phyloP scores from a whole-genome alignment of 1,140 invertebrate genomes.

The Pomacea maculata region DNA sequence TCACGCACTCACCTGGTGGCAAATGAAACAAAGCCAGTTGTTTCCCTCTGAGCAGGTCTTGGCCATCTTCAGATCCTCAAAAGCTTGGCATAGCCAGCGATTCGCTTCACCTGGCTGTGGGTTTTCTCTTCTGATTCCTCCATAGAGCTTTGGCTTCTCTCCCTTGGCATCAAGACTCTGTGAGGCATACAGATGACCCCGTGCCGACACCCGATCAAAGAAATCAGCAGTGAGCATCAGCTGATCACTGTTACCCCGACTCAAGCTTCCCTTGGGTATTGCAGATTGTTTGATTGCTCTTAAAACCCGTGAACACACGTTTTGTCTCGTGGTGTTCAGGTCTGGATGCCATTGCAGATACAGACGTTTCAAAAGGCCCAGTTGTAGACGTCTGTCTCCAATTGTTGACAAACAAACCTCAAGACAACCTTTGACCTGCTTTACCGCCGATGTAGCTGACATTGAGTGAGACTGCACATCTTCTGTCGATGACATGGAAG shows the following conservation, averaged over 20 bases:
- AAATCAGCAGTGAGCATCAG: background rate
- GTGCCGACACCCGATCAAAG: background rate
- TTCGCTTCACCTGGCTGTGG: conserved; percentile 15
- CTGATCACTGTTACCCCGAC: background rate
- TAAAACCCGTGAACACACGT: background rate
- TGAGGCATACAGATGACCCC: background rate
- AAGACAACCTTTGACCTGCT: no score
- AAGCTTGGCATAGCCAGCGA: conserved; percentile 16
- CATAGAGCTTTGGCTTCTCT: background rate
- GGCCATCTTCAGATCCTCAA: background rate
- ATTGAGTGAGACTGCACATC: no score
- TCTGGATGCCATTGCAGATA: background rate
- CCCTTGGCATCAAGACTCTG: background rate
- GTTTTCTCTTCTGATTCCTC: background rate
- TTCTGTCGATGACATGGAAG: no score
- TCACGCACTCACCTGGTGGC: background rate
- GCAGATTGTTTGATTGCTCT: background rate
- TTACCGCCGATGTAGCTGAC: no score
- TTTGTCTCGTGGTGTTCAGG: background rate
- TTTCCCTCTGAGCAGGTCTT: no score
- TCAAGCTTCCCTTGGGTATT: background rate
- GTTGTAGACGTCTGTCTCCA: no score
- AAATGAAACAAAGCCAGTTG: background rate
- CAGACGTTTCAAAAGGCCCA: background rate
- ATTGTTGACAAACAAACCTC: no score